Evolutionary conservation across 2,888 invertebrate genomes (phyloP).

Genomic region (Oegoconia quadripuncta): DNA sequence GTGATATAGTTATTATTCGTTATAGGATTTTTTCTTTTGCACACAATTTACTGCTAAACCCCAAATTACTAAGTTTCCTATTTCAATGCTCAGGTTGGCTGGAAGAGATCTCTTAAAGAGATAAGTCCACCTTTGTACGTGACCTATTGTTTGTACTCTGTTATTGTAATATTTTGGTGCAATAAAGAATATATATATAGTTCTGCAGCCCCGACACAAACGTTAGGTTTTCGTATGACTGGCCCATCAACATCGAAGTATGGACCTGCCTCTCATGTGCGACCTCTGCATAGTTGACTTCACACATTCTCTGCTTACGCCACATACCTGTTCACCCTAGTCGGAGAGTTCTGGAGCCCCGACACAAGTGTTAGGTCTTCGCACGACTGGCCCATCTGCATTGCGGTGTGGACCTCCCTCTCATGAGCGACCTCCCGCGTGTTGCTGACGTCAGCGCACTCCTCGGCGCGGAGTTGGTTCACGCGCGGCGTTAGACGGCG

Average conservation of each 20-base stretch:
- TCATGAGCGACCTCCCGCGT: conserved; percentile 94
- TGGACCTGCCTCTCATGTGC: conserved; percentile 95
- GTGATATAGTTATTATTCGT: too few species aligned
- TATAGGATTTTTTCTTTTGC: too few species aligned
- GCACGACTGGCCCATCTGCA: conserved; percentile 97
- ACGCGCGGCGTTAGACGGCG: conserved; percentile 90
- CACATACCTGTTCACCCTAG: conserved; percentile 64
- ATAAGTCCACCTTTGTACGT: too few species aligned
- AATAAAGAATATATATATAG: too few species aligned
- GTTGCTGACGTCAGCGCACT: conserved; percentile 89
- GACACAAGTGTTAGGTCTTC: conserved; percentile 89
- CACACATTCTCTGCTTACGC: conserved; percentile 25
- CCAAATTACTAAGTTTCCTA: too few species aligned
- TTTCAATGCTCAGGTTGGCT: too few species aligned
- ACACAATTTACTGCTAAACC: too few species aligned
- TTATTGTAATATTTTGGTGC: too few species aligned
- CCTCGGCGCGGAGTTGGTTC: conserved; percentile 92
- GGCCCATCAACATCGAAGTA: conserved; percentile 95
- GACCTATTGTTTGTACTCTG: too few species aligned
- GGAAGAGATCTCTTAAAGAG: too few species aligned
- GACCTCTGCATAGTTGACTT: conserved; percentile 90
- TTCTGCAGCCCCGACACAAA: conserved; percentile 70
- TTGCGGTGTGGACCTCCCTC: conserved; percentile 92
- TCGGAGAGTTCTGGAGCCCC: conserved; percentile 77
- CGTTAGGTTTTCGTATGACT: conserved; percentile 95